These are phyloP conservation scores for Himalopsyche anomala DNA, from an alignment of 2,888 invertebrate genomes.

Conservation along the genomic window DNA sequence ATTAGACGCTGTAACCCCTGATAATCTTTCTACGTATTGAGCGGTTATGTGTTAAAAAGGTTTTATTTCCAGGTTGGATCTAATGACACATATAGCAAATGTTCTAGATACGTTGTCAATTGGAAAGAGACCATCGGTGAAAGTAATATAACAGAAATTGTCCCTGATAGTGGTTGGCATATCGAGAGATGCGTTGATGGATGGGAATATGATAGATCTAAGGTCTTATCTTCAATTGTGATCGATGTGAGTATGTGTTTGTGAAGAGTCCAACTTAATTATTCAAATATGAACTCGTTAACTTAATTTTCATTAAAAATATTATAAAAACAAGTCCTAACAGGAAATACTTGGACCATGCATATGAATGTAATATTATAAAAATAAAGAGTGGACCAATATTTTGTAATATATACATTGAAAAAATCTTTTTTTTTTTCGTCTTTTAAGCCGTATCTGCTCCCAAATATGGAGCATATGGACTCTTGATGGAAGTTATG, in stretches of 20 bases:
- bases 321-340: no score
- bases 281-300: no score
- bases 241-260: slow-evolving; percentile 81
- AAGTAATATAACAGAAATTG: slow-evolving; percentile 69
- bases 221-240: slow-evolving; percentile 86
- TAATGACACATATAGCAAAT: slow-evolving; percentile 81
- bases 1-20: slow-evolving; percentile 44
- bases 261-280: neutral
- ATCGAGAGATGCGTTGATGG: slow-evolving; percentile 84
- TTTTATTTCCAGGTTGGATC: slow-evolving; percentile 57
- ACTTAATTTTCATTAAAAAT: no score
- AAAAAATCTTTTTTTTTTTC: no score
- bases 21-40: neutral
- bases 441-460: no score
- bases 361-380: no score
- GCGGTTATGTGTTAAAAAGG: slow-evolving; percentile 34
- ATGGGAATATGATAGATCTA: slow-evolving; percentile 86
- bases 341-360: no score
- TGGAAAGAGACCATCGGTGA: slow-evolving; percentile 79
- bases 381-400: no score
- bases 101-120: slow-evolving; percentile 84
- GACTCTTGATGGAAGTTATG: no score
- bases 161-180: slow-evolving; percentile 79
- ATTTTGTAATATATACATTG: no score
- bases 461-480: no score